phyloP scores from a whole-genome alignment of 2,888 invertebrate species.

The Ormyrus thymus region DNA sequence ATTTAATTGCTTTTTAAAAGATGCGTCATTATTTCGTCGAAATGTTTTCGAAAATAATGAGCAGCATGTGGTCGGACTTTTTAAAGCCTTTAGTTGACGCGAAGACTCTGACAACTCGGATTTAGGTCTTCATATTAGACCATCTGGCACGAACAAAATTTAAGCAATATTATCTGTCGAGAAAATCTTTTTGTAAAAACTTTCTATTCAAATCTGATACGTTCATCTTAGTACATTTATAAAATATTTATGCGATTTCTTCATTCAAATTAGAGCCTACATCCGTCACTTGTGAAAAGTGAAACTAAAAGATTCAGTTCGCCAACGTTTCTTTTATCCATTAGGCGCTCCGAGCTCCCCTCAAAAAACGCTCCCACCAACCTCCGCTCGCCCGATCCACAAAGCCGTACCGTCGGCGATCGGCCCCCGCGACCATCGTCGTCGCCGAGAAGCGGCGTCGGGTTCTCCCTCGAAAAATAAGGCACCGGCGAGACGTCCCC shows the following conservation, averaged over 20 bases:
- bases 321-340: too few relatives aligned
- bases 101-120: neutral
- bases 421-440: neutral
- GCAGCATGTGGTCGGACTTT: neutral
- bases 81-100: neutral
- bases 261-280: too few relatives aligned
- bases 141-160: slow-evolving; percentile 16
- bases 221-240: too few relatives aligned
- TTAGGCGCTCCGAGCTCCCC: too few relatives aligned
- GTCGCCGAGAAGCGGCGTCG: too few relatives aligned
- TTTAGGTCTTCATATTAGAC: slow-evolving; percentile 7
- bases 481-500: slow-evolving; percentile 4
- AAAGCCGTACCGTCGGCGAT: neutral
- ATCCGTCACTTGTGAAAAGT: too few relatives aligned
- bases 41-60: neutral
- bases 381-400: too few relatives aligned
- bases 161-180: slow-evolving; percentile 3
- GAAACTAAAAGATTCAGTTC: too few relatives aligned
- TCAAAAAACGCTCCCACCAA: too few relatives aligned
- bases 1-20: too few relatives aligned
- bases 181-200: neutral
- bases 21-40: neutral
- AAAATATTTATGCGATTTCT: too few relatives aligned
- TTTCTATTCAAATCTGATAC: too few relatives aligned
- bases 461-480: slow-evolving; percentile 1